Evolutionary conservation across 2,797 vertebrate species (phyloP), one percentile per base, ranked within the genome.

Genomic region (Caiman crocodilus): DNA sequence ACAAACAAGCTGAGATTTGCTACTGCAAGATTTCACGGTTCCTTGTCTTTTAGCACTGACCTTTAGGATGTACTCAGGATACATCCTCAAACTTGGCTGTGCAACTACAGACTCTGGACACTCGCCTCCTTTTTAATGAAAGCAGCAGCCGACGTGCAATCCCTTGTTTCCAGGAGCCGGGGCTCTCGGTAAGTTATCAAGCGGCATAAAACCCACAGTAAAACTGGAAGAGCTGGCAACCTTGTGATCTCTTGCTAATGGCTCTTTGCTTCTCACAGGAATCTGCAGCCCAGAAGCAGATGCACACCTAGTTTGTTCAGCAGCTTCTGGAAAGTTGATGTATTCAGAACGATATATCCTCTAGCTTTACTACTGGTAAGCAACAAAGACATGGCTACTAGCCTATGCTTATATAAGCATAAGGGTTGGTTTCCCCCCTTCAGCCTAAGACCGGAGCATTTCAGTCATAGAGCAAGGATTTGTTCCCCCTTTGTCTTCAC

Each of bases 171-270:
- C 64, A 89, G 88, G 86, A 94, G 86, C 85, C 2, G 92, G 64
- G 13, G 82, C 89, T 96, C 89, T 93, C 86, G 95, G 84, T 84
- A 87, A 92, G 93, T 91, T 94, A 74, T 91, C 90, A 90, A 87
- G 84, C 93, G 91, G 85, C 88, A 17, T 13, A 63, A 69, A 91
- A 89, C 58, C 82, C n/a, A 65, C 63, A 64, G 4, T 65, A 30
- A 65, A 65, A 16, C 30, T 30, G 64, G 7, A 65, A 65, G 16
- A n/a, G 64, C 30, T 65, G 64, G 64, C 60, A 61, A 25, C 42
- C 42, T 50, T 50, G 42, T 50, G 11, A 61, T 61, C 26, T 50
- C 42, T 50, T 50, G 23, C 26, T 61, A 61, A 61, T 61, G 23
- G 11, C 60, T 61, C 10, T 61, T 11, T 61, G 60, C 21, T 26